phyloP scores from a whole-genome alignment of 2,797 vertebrate genomes.

The Tapirus indicus region DNA sequence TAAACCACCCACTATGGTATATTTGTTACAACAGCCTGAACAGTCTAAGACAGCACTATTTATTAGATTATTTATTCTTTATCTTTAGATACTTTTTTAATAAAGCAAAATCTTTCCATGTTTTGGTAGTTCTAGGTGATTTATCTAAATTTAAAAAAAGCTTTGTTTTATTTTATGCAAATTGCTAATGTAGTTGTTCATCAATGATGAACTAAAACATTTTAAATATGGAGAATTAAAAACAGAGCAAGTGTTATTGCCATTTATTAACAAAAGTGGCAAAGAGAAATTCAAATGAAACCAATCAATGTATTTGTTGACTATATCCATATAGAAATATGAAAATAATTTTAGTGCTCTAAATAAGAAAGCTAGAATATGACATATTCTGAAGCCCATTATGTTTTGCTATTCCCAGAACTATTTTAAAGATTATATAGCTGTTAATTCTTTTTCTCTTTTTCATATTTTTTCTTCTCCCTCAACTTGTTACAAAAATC shows the following conservation, averaged over 20 bases:
- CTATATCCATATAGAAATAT: background rate
- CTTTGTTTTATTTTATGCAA: background rate
- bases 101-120: background rate
- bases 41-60: background rate
- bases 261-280: background rate
- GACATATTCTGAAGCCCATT: background rate
- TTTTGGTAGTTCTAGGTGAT: background rate
- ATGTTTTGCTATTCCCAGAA: background rate
- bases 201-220: background rate
- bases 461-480: constrained; percentile 12
- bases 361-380: background rate
- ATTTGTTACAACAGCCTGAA: background rate
- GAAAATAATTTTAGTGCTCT: constrained; percentile 39
- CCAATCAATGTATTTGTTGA: background rate
- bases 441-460: background rate
- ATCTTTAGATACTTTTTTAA: background rate
- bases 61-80: background rate
- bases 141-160: background rate
- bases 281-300: background rate
- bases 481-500: background rate
- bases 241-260: background rate
- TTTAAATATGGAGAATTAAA: constrained; percentile 40
- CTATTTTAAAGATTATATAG: background rate
- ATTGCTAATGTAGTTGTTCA: background rate
- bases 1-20: background rate